These are phyloP conservation scores for Cherax quadricarinatus DNA, from an alignment of 1,140 invertebrate genomes.

Conservation along the genomic window DNA sequence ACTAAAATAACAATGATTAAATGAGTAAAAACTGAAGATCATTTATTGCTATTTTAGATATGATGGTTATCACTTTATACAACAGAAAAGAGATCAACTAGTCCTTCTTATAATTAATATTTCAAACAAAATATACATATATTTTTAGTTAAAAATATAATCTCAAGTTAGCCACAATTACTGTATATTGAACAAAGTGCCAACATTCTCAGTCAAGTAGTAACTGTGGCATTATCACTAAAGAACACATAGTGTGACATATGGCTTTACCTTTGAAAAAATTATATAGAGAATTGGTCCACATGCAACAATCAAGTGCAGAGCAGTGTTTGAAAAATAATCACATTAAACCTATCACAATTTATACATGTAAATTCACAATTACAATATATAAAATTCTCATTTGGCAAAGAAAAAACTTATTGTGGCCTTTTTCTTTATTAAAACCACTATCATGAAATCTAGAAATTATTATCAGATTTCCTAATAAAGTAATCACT, in stretches of 20 bases:
- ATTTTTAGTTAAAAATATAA: background rate
- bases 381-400: background rate
- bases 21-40: background rate
- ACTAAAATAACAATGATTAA: background rate
- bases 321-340: constrained; percentile 1
- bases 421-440: background rate
- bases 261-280: background rate
- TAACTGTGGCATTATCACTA: background rate
- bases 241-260: background rate
- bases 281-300: constrained; percentile 8
- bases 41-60: background rate
- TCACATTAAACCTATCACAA: constrained; percentile 13
- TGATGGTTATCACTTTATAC: background rate
- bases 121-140: constrained; percentile 6
- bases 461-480: background rate
- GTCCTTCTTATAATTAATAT: background rate
- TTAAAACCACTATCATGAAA: background rate
- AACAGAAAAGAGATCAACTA: constrained; percentile 9
- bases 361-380: background rate
- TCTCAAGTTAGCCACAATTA: background rate
- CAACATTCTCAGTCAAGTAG: background rate
- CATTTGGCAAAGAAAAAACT: background rate
- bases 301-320: constrained; percentile 14
- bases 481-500: background rate
- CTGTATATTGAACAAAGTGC: background rate